Base-by-base conservation (phyloP, 2,888 invertebrate species). In the Orthosia gothica region DNA sequence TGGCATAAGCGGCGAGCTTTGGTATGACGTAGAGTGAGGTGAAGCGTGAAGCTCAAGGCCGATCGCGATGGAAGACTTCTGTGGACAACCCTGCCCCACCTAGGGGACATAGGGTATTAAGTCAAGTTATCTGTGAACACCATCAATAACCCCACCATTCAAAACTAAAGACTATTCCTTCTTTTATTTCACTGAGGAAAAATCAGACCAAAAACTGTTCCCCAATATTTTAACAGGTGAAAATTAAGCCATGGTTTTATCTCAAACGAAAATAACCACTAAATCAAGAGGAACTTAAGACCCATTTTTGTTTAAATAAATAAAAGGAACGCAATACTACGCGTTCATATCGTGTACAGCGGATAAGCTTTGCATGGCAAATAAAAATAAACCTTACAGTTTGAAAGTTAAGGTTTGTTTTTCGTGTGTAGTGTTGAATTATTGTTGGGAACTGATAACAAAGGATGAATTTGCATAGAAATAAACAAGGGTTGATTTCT, bases 391-490 rank as follows among this genome's bases (percentile, higher is more conserved):
- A 63, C 78, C 50, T 58, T 86, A 64, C 32, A 4, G 0, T 54
- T 11, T 20, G 26, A 3, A 15, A 0, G 0, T 16, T 26, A 85
- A 66, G 73, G 77, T 85, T 71, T 23, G 63, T 59, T 76, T 81
- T 32, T 52, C 18, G 2, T 79, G 69, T 50, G 61, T 11, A n/a
- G 50, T 26, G 47, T 75, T 76, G 86, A 89, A 88, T 88, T 88
- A 90, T 93, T 93, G 93, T 92, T 90, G 89, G 85, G 74, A 76
- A 78, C 76, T 89, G 94, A 94, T 93, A 94, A 94, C 94, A 94
- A 92, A 92, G 92, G 91, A 87, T 83, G 88, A 91, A 94, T 94
- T 94, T 94, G 92, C 94, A 94, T 94, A 92, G 92, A 93, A 94
- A 94, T 94, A 94, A 94, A 94, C 93, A 92, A 86, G 91, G 92